Base-by-base conservation (phyloP, 2,797 vertebrate species). In the Phoxinus dragarum region DNA sequence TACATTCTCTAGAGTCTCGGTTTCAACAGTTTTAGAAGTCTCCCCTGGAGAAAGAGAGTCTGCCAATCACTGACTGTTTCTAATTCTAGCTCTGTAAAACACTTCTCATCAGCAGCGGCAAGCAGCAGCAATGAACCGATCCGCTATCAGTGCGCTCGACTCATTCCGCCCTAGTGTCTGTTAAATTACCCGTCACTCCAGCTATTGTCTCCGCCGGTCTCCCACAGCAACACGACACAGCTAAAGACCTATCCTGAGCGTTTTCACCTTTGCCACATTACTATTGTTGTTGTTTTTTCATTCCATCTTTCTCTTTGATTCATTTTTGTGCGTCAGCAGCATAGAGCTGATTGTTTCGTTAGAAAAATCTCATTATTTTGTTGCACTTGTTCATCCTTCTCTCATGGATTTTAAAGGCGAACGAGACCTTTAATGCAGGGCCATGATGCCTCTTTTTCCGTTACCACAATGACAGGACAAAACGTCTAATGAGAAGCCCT, bases 61-160 rank as follows among this genome's bases (percentile, higher is more conserved):
- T 90, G 90, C 84, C 91, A 91, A 87, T 91, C 90, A 91, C 85
- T 86, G 68, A 21, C 73, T 80, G 82, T 89, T 75, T 86, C 78
- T 89, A 87, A 89, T 87, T 86, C 84, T 81, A 84, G 85, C 75
- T 71, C 73, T 84, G 81, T 89, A 90, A 87, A 87, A 81, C 86
- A 88, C 87, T 71, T 88, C 75, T 89, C 81, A 89, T 85, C 90
- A 42, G 6, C 80, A 86, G 86, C 49, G 44, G 38, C 5, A 72
- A 49, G 59, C 85, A 84, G 80, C 4, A 6, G 42, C 72, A 67
- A 74, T 75, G 72, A 75, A 34, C 14, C 5, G 82, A 64, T 85
- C 66, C 49, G 42, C 88, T 80, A 76, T 80, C 86, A 42, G 56
- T 42, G 77, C 80, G 49, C 31, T 17, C 66, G 40, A 79, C 83